Evolutionary conservation across 2,113 vertebrate genomes (phyloP), one percentile per base, ranked within the genome.

Genomic region (Ciconia boyciana): DNA sequence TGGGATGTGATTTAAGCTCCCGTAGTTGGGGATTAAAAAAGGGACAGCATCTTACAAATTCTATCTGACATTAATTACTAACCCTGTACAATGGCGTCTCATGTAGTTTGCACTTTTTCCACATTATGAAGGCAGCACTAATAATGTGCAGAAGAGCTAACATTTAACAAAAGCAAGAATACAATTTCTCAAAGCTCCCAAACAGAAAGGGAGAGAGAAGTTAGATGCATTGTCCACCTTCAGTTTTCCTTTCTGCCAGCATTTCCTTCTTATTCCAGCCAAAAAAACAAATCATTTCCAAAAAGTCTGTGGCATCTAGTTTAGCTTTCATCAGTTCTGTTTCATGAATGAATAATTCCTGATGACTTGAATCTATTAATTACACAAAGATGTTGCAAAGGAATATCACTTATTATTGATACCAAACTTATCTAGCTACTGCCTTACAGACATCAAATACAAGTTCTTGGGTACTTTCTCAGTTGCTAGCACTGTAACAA

Each of bases 21-120:
- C 17, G 1, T 3, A 51, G 43, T 0, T 51, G 26, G 51, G 52
- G 34, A 43, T 54, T 29, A 4, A 54, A 72, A 84, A 36, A 69
- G 5, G 36, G n/a, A 39, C 6, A 48, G 25, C 22, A 32, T 29
- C 29, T 79, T 36, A 52, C 1, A 1, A 66, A 31, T 58, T 65
- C 43, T 28, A 1, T 13, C 43, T 28, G 58, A 55, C 24, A 25
- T 61, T 28, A 57, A 64, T 78, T 64, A 54, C 31, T 64, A 70
- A 57, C 13, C 11, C 39, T 2, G 1, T 34, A 39, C 14, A 41
- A 24, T 26, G 24, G 14, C 0, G 0, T 32, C 77, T 68, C 2
- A 1, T 14, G 24, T 49, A 49, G 46, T 71, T 89, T 65, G 20
- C 22, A 69, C 16, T 85, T 85, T 54, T 76, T 26, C 39, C 28